A percentile compares a stretch with the other conserved stretches of the same genome.
phyloP scores from a whole-genome alignment of 2,113 vertebrate species.

The Pongo pygmaeus region DNA sequence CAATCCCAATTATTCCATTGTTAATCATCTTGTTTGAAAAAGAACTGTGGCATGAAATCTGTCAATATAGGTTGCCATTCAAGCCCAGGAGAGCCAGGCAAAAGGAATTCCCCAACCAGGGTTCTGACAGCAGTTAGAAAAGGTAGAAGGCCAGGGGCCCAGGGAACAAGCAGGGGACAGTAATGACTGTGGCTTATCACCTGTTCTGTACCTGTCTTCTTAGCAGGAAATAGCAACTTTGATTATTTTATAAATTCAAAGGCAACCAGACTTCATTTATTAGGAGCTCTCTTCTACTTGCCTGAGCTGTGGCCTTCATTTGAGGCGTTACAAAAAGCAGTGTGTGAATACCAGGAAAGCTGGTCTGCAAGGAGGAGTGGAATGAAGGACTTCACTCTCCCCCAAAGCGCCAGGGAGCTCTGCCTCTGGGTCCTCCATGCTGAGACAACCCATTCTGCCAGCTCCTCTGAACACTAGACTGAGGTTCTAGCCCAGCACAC shows the following conservation, averaged over 20 bases:
- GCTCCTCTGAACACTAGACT: background rate
- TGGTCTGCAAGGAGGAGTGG: background rate
- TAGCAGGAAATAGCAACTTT: background rate
- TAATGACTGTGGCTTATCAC: background rate
- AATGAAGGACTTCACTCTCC: background rate
- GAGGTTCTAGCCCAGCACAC: background rate
- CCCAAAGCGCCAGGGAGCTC: background rate
- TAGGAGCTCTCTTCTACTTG: background rate
- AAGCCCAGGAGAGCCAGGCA: background rate
- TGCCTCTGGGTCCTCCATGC: background rate
- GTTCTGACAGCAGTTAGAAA: background rate
- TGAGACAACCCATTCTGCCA: background rate
- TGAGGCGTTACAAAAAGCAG: background rate
- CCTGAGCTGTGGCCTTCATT: background rate
- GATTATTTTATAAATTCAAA: background rate
- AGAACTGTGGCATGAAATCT: background rate
- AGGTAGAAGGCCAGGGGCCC: background rate
- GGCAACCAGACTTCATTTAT: background rate
- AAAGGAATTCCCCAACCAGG: background rate
- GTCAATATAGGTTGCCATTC: background rate
- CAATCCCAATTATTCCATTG: background rate
- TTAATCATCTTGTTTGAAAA: background rate
- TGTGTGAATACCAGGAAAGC: background rate
- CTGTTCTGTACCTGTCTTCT: background rate
- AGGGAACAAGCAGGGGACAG: background rate